Base-by-base conservation (phyloP, 2,888 invertebrate genomes). In the Zelleria hepariella region DNA sequence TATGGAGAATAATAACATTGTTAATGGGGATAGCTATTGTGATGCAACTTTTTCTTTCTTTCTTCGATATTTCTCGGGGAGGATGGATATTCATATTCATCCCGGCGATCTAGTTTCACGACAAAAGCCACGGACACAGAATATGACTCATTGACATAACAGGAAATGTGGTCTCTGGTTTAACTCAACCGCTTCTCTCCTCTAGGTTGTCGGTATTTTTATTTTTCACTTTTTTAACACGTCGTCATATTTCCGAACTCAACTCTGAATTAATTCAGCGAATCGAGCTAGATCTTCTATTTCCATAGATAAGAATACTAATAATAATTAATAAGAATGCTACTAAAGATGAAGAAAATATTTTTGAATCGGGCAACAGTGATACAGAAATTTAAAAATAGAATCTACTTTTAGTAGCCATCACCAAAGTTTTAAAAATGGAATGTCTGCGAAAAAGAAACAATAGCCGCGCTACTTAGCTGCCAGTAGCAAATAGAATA, bases 401-500 rank as follows among this genome's bases (percentile, higher is more conserved):
- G n/a, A n/a, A n/a, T n/a, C n/a, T n/a, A n/a, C n/a, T n/a, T n/a
- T n/a, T 15, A 15, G 32, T 42, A 42, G 15, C 32, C 32, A 42
- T 42, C 15, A 15, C 15, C 6, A 32, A 32, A 2, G 32, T 42
- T 54, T 54, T 26, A 1, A 26, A 32, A 20, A 20, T 20, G 55
- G 57, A 57, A 57, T 48, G 48, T 24, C 23, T 4, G 10, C 10
- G 47, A 57, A 57, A 58, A 58, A 58, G 3, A 58, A 49, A 27
- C 49, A 51, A 26, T 51, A 18, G 58, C 7, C 58, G 5, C 48
- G 48, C 57, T 47, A 57, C 57, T 57, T 57, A 56, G 48, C 57
- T 23, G 65, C 65, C 65, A 62, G 65, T 62, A 67, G 66, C 67
- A 66, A 71, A 80, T 82, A 85, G 82, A 80, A 82, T 82, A 80